These are phyloP conservation scores for Yoshiicerus persimilis DNA, from an alignment of 1,140 invertebrate genomes.

Conservation along the genomic window DNA sequence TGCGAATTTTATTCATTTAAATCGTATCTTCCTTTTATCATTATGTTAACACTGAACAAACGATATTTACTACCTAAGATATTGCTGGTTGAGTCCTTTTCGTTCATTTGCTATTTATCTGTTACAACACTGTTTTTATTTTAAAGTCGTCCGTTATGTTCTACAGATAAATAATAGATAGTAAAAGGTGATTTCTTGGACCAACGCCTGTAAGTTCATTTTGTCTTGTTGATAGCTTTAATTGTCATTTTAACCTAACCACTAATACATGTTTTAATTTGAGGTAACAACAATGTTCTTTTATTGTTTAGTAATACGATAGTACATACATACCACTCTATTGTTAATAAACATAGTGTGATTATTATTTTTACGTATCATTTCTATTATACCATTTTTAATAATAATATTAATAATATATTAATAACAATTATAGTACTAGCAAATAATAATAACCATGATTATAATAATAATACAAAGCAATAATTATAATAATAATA, in stretches of 20 bases:
- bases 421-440: neutral
- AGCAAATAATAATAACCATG: neutral
- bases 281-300: neutral
- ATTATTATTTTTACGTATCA: neutral
- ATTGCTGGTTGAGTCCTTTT: neutral
- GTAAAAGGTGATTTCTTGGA: constrained; percentile 3
- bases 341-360: neutral
- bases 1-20: neutral
- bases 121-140: neutral
- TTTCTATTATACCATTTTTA: neutral
- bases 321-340: neutral
- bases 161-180: neutral
- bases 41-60: neutral
- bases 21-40: neutral
- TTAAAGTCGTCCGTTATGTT: neutral
- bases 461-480: neutral
- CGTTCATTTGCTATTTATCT: neutral
- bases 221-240: constrained; percentile 8
- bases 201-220: constrained; percentile 10
- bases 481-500: neutral
- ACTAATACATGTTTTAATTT: neutral
- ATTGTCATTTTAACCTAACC: constrained; percentile 2
- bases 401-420: neutral
- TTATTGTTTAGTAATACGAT: neutral
- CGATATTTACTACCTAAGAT: neutral